Base-by-base conservation (phyloP, 2,797 vertebrate genomes). In the Epinephelus coioides region DNA sequence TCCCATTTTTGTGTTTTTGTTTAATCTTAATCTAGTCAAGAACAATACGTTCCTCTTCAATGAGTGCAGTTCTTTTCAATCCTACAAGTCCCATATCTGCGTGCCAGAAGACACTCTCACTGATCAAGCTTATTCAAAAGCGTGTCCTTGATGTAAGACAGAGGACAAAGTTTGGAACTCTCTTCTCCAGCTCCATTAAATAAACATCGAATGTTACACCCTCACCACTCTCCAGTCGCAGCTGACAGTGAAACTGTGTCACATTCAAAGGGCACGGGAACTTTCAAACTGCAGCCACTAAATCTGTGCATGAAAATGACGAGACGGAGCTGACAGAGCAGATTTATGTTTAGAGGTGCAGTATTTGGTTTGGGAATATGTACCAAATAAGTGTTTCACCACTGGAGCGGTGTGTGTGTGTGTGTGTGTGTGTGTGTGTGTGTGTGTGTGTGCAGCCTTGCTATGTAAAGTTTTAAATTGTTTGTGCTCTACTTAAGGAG, bases 261-360 rank as follows among this genome's bases (percentile, higher is more conserved):
- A 74, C 73, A 62, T 80, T 83, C 73, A 87, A 75, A 85, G 75
- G 73, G 38, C 79, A 60, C 4, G 5, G 67, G 64, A 87, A 71
- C 70, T 85, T 83, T 83, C 21, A 75, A 70, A 76, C 67, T 73
- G 55, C 69, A 47, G 51, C 59, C 2, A 13, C 51, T 38, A 68
- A 79, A 70, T 66, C 73, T 65, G 51, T 79, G 73, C 68, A 46
- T 79, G 59, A 57, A 68, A 71, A 60, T 38, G 85, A 81, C 25
- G 43, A 66, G 59, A 46, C 2, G 2, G 44, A 46, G 83, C 87
- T 86, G 88, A 89, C 77, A 0, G 40, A 61, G 86, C 81, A 76
- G 25, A 54, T 89, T 77, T 67, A 1, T 61, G 71, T 69, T 79
- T 67, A 73, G 50, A 25, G 67, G 25, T 61, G 60, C 64, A 40